Conservation (phyloP, 2,113 vertebrate species). For the Sceloporus tristichus region DNA sequence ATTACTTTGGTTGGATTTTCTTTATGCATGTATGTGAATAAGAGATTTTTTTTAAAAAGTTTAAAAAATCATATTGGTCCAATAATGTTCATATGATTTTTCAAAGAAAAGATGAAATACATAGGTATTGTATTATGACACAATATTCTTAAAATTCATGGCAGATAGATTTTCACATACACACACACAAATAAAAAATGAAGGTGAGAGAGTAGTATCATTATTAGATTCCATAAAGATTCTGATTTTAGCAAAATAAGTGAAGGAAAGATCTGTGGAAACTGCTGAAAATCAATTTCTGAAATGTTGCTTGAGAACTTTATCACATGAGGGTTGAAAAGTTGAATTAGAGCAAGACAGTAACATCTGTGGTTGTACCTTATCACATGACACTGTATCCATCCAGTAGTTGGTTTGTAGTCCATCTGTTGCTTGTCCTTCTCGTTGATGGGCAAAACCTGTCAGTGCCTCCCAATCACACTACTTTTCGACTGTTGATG, state of each 20-base stretch:
- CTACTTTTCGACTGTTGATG: no score
- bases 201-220: background rate
- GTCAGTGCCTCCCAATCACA: no score
- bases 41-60: background rate
- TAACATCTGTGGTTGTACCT: no score
- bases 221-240: background rate
- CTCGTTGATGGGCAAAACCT: no score
- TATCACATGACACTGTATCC: no score
- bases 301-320: no score
- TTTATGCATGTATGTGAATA: background rate
- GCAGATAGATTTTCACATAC: background rate
- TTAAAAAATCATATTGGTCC: background rate
- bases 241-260: background rate
- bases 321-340: no score
- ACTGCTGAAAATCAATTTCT: no score
- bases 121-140: background rate
- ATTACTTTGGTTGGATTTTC: conserved; percentile 58
- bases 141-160: background rate
- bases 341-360: no score
- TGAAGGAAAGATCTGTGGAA: background rate
- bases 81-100: background rate
- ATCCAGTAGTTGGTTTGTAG: no score
- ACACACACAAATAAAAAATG: background rate
- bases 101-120: background rate
- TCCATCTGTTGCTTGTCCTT: no score